Base-by-base conservation (phyloP, 1,140 invertebrate species). In the Apis cerana region DNA sequence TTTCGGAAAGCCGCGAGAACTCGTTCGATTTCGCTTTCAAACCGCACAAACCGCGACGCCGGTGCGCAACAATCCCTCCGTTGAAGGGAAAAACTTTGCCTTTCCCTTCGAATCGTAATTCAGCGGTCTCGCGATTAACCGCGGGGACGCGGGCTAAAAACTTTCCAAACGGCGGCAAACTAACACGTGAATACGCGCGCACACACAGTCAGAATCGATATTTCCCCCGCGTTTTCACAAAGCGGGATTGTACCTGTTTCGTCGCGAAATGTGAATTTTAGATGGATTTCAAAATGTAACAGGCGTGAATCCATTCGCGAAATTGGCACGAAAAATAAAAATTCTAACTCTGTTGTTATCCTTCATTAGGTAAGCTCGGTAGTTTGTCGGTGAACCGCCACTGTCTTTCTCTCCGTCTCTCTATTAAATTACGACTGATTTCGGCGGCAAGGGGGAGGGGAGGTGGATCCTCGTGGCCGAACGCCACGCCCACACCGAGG, bases 91-190 rank as follows among this genome's bases (percentile, higher is more conserved):
- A 68, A 68, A 77, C 33, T 77, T 68, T 13, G 21, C 12, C 33
- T 43, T 43, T 43, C 4, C n/a, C n/a, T n/a, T n/a, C 7, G 19
- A 5, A 67, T 56, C 61, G 75, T 68, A 69, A 69, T 78, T 77
- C 50, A 77, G 50, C 48, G 75, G 75, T 56, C 50, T 69, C 15
- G 15, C 65, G 65, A 69, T 69, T 48, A 68, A 48, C 54, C 76
- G 11, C 33, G 23, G 33, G 27, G 59, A 65, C 50, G 9, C 33
- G 33, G 2, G 3, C 33, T 59, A 54, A 58, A 75, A 75, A 75
- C 48, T 75, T 17, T 59, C 61, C n/a, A 58, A 27, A 43, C 27
- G 19, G 1, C 56, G n/a, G 15, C 71, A 59, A 23, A 43, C 33
- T 43, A 43, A 43, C 33, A 43, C 9, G 21, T 15, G 11, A 8